These are phyloP conservation scores for Margaritifera margaritifera DNA, from an alignment of 2,888 invertebrate species.

Conservation along the genomic window DNA sequence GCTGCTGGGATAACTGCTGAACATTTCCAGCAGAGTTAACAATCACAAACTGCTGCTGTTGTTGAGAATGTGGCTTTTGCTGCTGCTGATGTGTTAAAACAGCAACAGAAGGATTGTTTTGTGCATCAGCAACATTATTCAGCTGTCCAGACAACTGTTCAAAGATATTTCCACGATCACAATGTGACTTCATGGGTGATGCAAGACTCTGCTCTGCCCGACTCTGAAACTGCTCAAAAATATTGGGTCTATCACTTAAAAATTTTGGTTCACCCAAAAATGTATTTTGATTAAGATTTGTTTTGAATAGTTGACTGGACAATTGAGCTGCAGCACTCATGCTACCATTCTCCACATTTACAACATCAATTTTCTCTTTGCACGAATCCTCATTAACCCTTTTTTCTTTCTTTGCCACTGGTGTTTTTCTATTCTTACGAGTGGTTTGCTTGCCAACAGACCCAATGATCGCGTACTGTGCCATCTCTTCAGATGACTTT, in stretches of 20 bases:
- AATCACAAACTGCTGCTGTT: too few species aligned
- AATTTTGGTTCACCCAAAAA: conserved; percentile 1
- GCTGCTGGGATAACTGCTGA: conserved; percentile 6
- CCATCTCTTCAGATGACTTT: neutral
- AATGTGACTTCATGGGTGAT: neutral
- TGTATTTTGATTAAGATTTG: too few species aligned
- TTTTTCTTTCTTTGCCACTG: conserved; percentile 7
- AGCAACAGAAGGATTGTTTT: too few species aligned
- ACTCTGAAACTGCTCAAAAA: conserved; percentile 39
- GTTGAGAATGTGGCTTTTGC: too few species aligned
- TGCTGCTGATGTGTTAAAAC: too few species aligned
- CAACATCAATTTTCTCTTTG: conserved; percentile 35
- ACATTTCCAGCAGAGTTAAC: neutral
- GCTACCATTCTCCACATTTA: conserved; percentile 11
- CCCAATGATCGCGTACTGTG: conserved; percentile 15
- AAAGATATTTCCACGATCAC: too few species aligned
- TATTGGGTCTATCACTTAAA: conserved; percentile 30
- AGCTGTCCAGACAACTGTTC: too few species aligned
- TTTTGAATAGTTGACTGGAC: too few species aligned
- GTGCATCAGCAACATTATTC: too few species aligned
- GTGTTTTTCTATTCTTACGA: conserved; percentile 15
- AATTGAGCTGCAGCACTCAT: too few species aligned
- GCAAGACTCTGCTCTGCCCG: conserved; percentile 5
- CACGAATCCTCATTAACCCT: conserved; percentile 25
- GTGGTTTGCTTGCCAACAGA: conserved; percentile 14